Evolutionary conservation across 2,113 vertebrate genomes (phyloP).

Genomic region (Neogobius melanostomus): DNA sequence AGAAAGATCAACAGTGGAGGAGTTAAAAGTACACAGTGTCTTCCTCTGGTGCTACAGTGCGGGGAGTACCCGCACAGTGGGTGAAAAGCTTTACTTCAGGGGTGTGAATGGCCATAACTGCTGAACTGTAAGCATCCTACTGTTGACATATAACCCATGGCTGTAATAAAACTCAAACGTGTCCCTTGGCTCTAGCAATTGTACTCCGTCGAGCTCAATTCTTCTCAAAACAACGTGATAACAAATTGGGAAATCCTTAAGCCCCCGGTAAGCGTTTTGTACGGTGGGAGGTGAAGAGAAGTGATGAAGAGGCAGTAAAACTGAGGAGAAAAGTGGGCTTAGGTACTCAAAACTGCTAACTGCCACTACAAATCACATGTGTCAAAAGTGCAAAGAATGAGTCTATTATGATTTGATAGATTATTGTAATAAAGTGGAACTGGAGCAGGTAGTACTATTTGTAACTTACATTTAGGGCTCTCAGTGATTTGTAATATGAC

Average conservation of each 20-base stretch:
- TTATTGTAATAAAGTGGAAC: background rate
- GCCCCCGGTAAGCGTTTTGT: slow-evolving; percentile 23
- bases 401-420: slow-evolving; percentile 1
- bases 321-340: slow-evolving; percentile 11
- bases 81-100: slow-evolving; percentile 61
- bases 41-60: slow-evolving; percentile 48
- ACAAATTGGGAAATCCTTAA: slow-evolving; percentile 47
- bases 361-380: background rate
- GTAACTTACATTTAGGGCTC: background rate
- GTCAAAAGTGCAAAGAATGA: slow-evolving; percentile 1
- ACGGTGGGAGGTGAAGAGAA: slow-evolving; percentile 20
- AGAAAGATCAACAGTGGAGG: slow-evolving; percentile 54
- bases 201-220: slow-evolving; percentile 49
- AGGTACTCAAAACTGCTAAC: slow-evolving; percentile 2
- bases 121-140: slow-evolving; percentile 65
- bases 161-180: slow-evolving; percentile 60
- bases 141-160: slow-evolving; percentile 62
- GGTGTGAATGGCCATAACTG: slow-evolving; percentile 61
- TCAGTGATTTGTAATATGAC: background rate
- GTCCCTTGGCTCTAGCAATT: slow-evolving; percentile 54
- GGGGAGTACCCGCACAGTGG: slow-evolving; percentile 46
- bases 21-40: slow-evolving; percentile 59
- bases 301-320: slow-evolving; percentile 12
- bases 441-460: background rate
- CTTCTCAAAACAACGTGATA: slow-evolving; percentile 44